These are phyloP conservation scores for Coregonus suidteri DNA, from an alignment of 2,797 vertebrate genomes.

Conservation along the genomic window DNA sequence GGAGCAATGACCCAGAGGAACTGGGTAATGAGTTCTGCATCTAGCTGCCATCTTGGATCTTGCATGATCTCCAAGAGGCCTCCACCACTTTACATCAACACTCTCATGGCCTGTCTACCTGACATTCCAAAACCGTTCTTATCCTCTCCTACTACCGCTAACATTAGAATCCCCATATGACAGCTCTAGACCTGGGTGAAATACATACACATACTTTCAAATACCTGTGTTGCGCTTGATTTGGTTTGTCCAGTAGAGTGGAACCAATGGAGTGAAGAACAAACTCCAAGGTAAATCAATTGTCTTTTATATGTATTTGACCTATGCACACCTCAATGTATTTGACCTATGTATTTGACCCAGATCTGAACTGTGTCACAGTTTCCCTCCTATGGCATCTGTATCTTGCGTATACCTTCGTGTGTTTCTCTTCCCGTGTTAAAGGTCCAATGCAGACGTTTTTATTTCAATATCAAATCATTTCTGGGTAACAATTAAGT, in stretches of 20 bases:
- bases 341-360: not conserved
- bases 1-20: slow-evolving; percentile 66
- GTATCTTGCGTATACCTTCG: not conserved
- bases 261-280: not conserved
- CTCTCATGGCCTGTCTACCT: not conserved
- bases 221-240: not conserved
- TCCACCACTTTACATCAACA: not conserved
- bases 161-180: not conserved
- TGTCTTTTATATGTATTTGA: too few relatives aligned
- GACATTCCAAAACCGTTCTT: not conserved
- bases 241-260: too few relatives aligned
- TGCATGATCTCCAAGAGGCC: not conserved
- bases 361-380: not conserved
- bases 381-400: not conserved
- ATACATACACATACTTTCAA: not conserved
- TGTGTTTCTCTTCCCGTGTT: slow-evolving; percentile 14
- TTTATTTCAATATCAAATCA: too few relatives aligned
- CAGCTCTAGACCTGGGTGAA: slow-evolving; percentile 6
- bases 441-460: too few relatives aligned
- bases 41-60: not conserved
- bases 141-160: not conserved
- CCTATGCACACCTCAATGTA: too few relatives aligned
- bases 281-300: too few relatives aligned
- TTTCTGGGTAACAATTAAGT: too few relatives aligned
- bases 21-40: slow-evolving; percentile 55